Conservation (phyloP, 2,113 vertebrate genomes). For the Laterallus jamaicensis region DNA sequence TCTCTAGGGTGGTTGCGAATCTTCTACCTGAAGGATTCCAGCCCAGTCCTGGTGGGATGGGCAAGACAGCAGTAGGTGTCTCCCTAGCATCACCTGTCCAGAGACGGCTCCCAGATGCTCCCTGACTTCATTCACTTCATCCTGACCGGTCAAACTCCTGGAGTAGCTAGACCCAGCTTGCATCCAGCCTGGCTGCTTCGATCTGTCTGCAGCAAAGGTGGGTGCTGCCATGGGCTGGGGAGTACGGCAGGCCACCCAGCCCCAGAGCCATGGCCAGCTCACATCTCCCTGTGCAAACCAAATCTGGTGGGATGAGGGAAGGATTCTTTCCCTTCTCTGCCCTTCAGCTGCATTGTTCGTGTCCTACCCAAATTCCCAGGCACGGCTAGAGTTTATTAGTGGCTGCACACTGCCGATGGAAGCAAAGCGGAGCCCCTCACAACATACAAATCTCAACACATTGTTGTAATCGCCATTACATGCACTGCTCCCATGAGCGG, state of each 20-base stretch:
- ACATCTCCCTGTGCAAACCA: rapidly evolving
- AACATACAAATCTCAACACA: background rate
- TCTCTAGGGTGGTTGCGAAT: background rate
- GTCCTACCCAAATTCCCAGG: background rate
- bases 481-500: background rate
- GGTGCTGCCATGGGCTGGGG: background rate
- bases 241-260: background rate
- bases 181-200: background rate
- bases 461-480: background rate
- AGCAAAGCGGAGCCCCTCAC: background rate
- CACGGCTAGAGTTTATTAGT: background rate
- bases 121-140: background rate
- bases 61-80: background rate
- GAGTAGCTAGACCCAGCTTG: background rate
- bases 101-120: background rate
- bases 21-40: background rate
- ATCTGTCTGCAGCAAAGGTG: background rate
- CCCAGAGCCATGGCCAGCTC: background rate
- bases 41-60: background rate
- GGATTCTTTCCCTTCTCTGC: background rate
- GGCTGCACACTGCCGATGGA: background rate
- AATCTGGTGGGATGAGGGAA: background rate
- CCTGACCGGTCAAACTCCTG: background rate
- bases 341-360: background rate
- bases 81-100: background rate